Base-by-base conservation (phyloP, 2,888 invertebrate species). In the Lasioglossum zephyrum region DNA sequence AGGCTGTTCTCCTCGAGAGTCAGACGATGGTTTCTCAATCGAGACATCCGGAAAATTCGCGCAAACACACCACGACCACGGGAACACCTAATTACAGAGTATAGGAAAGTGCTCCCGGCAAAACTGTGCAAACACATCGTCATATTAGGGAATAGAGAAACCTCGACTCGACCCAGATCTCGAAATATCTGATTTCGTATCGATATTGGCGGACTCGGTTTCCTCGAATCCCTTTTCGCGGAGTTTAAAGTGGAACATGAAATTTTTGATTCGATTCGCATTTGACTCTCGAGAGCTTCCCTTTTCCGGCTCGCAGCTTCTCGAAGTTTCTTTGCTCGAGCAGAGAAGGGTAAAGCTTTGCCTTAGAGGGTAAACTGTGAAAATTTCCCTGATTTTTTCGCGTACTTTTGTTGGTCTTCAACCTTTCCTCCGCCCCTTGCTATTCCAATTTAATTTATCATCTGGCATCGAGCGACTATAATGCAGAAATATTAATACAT, bases 121-220 rank as follows among this genome's bases (percentile, higher is more conserved):
- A n/a, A n/a, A n/a, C n/a, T 53, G n/a, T n/a, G 9, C 53, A 53
- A 53, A 53, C n/a, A n/a, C 22, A 6, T 49, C 49, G n/a, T n/a
- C 3, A 1, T n/a, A 9, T 53, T 53, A 53, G 53, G 6, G 22
- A 53, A 53, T 1, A 9, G 22, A 53, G 53, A 70, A 77, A 80
- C 73, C 80, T 47, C 72, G 77, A 80, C 79, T 79, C 26, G 22
- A 77, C 74, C 74, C 26, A 73, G 53, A 77, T 53, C 60, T 31
- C 26, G 73, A 26, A 44, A 70, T 70, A 41, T 11, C n/a, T n/a
- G 47, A 74, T n/a, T 4, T 31, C 5, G 11, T 11, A 13, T 31
- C 16, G 66, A 66, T 31, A 53, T 53, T 53, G 53, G 53, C 53
- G 22, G 3, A n/a, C n/a, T 53, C 53, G 26, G 0, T 60, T 26